A percentile compares a stretch with the other conserved stretches of the same genome.
Evolutionary conservation across 2,113 vertebrate genomes (phyloP).

Genomic region (Thalassarche chlororhynchos): DNA sequence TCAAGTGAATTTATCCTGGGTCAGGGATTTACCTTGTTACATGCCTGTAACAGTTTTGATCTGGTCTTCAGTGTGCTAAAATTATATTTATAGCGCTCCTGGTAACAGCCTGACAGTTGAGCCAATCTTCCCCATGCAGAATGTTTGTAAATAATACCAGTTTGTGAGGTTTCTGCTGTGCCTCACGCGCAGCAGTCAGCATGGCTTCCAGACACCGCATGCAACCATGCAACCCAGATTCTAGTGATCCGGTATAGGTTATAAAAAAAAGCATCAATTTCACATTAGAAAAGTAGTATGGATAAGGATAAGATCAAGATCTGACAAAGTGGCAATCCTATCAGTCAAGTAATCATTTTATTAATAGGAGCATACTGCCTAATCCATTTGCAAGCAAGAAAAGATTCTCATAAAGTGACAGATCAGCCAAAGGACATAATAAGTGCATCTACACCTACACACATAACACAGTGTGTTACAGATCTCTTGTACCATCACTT

Average conservation of each 20-base stretch:
- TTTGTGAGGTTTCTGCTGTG: not conserved
- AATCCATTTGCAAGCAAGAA: not conserved
- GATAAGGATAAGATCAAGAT: not conserved
- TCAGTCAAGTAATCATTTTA: not conserved
- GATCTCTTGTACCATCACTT: not conserved
- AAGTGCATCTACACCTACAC: not conserved
- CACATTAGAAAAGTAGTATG: not conserved
- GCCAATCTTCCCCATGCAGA: not conserved
- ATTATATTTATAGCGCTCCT: not conserved
- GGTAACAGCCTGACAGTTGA: not conserved
- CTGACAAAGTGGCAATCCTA: not conserved
- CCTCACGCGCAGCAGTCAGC: rapidly evolving
- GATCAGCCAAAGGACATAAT: not conserved
- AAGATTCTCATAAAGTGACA: not conserved
- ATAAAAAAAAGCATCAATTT: not conserved
- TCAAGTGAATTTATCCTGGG: not conserved
- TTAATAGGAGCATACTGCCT: not conserved
- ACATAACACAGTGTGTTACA: not conserved
- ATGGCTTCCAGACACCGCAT: not conserved
- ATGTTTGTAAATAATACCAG: not conserved
- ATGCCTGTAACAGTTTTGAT: not conserved
- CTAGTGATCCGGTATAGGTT: not conserved
- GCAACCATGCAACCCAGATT: not conserved
- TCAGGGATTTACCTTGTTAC: not conserved
- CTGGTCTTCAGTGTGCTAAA: not conserved